Evolutionary conservation across 2,113 vertebrate genomes (phyloP), one percentile per base, ranked within the genome.

Genomic region (Cynocephalus volans): DNA sequence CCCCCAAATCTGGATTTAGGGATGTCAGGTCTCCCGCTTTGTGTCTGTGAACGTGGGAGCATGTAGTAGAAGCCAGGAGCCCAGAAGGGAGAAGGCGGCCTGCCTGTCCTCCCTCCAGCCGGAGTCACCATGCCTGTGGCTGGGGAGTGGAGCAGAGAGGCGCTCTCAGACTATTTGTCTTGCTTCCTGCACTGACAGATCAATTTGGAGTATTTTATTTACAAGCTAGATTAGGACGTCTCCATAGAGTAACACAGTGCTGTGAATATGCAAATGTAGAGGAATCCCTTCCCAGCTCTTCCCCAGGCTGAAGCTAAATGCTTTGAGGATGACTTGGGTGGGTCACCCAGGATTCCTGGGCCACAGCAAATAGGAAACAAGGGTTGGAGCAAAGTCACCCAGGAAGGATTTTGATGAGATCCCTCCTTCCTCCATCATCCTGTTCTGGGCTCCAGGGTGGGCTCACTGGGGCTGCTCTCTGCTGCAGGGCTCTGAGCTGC

Each of bases 391-490:
- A 50, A 58, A 67, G 56, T 36, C 2, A 36, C 8, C 17, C 24
- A 41, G 2, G 1, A 8, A 26, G 0, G 1, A 3, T n/a, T 10
- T 11, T 26, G 31, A 45, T 9, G 26, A 54, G 79, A 60, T 48
- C 19, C 6, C 19, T n/a, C 23, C 15, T 26, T 33, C 19, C 50
- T 83, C 58, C 7, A 2, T 1, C 31, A 13, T 33, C 69, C 56
- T 45, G 5, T 33, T n/a, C 33, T 0, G 0, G 31, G 67, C n/a
- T 33, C 18, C 5, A 0, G 10, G 77, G 0, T 0, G 21, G 50
- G 19, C 23, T 84, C 65, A 10, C 50, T 23, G 52, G 8, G 8
- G 28, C 50, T 50, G n/a, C 9, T 88, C 36, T 54, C 12, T 31
- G 58, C 48, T 2, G 1, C 1, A 15, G 19, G 26, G 6, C 8